These are phyloP conservation scores for Setophaga coronata DNA, from an alignment of 2,113 vertebrate species.

Conservation along the genomic window DNA sequence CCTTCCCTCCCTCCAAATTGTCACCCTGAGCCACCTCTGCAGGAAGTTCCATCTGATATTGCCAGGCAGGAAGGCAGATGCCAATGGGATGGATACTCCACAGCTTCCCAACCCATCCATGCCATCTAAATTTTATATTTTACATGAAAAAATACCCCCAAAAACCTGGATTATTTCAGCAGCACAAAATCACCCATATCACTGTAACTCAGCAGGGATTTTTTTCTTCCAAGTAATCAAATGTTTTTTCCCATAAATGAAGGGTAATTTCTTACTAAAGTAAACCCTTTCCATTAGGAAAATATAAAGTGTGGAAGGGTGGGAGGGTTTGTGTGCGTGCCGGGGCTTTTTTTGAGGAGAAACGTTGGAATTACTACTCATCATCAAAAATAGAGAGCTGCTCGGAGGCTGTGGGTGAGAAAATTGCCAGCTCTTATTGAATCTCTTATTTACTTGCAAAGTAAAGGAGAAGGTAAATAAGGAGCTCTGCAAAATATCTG, in stretches of 20 bases:
- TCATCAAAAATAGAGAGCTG: background rate
- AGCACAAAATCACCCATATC: background rate
- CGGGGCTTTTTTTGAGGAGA: background rate
- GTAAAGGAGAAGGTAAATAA: constrained; percentile 15
- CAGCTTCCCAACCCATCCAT: background rate
- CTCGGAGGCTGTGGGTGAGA: background rate
- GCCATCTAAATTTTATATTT: background rate
- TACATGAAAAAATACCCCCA: background rate
- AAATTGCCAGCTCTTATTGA: constrained; percentile 37
- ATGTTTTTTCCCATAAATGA: background rate
- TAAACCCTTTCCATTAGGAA: background rate
- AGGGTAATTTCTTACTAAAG: background rate
- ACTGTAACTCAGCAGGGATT: background rate
- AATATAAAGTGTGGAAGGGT: background rate
- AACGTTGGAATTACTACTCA: constrained; percentile 9
- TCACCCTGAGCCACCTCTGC: background rate
- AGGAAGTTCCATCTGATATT: background rate
- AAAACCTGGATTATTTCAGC: background rate
- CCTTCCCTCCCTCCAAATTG: background rate
- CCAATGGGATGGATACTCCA: background rate
- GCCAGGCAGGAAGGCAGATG: background rate
- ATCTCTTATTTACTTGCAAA: constrained; percentile 31
- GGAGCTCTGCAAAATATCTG: constrained; percentile 32
- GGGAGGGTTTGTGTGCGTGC: background rate
- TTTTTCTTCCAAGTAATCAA: background rate